Evolutionary conservation across 2,797 vertebrate genomes (phyloP).

Genomic region (Hafferia zeledoni): DNA sequence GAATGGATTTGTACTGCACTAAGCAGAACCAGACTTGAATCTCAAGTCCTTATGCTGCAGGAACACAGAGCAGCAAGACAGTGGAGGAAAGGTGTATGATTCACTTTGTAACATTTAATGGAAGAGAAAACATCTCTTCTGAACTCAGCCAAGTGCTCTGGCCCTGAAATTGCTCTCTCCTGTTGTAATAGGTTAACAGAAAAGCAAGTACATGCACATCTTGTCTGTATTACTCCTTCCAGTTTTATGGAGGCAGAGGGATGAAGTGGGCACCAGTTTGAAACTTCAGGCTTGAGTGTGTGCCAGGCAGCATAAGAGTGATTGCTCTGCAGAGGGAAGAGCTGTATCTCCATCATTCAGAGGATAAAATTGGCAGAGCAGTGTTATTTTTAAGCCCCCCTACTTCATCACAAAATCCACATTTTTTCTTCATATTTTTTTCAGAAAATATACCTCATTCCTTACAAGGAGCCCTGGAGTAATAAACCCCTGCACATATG

Average conservation of each 20-base stretch:
- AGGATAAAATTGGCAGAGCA: conserved; percentile 20
- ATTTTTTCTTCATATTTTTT: not conserved
- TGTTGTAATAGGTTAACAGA: not conserved
- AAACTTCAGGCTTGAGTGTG: conserved; percentile 26
- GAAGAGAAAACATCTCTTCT: not conserved
- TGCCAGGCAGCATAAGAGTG: conserved; percentile 36
- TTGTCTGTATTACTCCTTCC: conserved; percentile 52
- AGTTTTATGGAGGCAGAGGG: conserved; percentile 56
- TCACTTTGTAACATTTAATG: not conserved
- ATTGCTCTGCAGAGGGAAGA: conserved; percentile 53
- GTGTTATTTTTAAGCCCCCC: conserved; percentile 10
- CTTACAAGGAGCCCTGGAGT: conserved; percentile 15
- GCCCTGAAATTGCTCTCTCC: not conserved
- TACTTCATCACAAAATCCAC: conserved; percentile 12
- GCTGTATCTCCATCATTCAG: conserved; percentile 30
- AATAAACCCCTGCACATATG: not conserved
- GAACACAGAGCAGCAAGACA: not conserved
- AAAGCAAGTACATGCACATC: conserved; percentile 43
- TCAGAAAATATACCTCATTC: not conserved
- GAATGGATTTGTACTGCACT: not conserved
- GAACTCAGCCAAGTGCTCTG: not conserved
- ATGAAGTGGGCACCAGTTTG: conserved; percentile 50
- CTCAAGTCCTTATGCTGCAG: not conserved
- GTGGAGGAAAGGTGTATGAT: not conserved
- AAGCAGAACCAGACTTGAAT: not conserved